Percentiles rank a stretch among this genome's conserved stretches.
These are phyloP conservation scores for Sebastes wilsoni DNA, from an alignment of 2,797 vertebrate species.

Conservation along the genomic window DNA sequence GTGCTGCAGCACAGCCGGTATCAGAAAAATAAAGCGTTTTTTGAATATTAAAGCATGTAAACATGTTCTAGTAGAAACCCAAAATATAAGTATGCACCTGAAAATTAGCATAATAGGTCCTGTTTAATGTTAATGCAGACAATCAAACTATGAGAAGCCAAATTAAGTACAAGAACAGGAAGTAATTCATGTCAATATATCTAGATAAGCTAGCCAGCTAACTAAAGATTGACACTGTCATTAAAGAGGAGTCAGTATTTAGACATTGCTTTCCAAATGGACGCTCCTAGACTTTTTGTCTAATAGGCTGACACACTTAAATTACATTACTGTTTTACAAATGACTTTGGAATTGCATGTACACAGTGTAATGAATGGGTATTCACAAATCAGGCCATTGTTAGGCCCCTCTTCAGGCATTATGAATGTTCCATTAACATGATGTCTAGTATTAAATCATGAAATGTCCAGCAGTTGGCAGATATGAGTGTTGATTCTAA, in stretches of 20 bases:
- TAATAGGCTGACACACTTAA: constrained; percentile 12
- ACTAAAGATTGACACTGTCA: constrained; percentile 52
- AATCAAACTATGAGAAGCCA: not conserved
- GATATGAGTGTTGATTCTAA: not conserved
- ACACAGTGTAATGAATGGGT: constrained; percentile 12
- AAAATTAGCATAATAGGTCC: too few relatives aligned
- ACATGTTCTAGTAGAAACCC: too few relatives aligned
- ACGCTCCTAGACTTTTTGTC: not conserved
- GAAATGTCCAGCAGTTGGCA: not conserved
- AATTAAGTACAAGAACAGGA: not conserved
- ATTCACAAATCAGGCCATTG: constrained; percentile 7
- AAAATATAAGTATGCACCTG: too few relatives aligned
- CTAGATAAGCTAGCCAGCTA: not conserved
- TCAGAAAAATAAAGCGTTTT: too few relatives aligned
- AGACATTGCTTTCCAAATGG: constrained; percentile 24
- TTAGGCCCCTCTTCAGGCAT: not conserved
- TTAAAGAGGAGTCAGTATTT: constrained; percentile 55
- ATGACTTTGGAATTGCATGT: constrained; percentile 28
- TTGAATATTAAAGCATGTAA: too few relatives aligned
- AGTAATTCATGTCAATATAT: not conserved
- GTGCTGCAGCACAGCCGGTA: too few relatives aligned
- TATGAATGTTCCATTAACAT: constrained; percentile 26
- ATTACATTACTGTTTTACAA: constrained; percentile 14
- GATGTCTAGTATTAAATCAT: not conserved
- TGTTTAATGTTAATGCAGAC: not conserved